Evolutionary conservation across 2,797 vertebrate species (phyloP).

Genomic region (Iguana delicatissima): DNA sequence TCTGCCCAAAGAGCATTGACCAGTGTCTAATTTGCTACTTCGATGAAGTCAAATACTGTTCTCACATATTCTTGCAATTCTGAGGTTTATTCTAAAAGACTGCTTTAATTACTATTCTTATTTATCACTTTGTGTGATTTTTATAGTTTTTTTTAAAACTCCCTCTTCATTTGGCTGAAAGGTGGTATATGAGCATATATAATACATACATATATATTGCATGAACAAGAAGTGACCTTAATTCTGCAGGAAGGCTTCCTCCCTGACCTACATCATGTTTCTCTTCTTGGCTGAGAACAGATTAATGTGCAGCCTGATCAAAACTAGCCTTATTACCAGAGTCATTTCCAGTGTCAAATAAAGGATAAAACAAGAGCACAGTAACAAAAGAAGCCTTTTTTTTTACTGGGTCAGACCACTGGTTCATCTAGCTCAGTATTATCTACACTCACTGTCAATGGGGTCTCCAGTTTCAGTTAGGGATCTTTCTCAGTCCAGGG

Average conservation of each 20-base stretch:
- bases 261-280: not conserved
- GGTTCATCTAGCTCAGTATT: not conserved
- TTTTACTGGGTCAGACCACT: not conserved
- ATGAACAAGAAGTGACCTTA: not conserved
- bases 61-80: not conserved
- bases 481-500: not conserved
- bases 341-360: not conserved
- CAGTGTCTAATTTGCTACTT: not conserved
- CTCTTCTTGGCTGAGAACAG: not conserved
- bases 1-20: not conserved
- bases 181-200: not conserved
- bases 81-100: not conserved
- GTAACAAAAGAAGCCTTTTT: not conserved
- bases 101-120: not conserved
- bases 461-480: not conserved
- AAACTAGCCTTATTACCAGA: not conserved
- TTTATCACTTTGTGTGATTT: not conserved
- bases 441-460: not conserved
- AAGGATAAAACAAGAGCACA: not conserved
- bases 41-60: not conserved
- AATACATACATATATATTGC: not conserved
- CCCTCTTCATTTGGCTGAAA: not conserved
- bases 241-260: not conserved
- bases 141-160: not conserved
- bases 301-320: not conserved